A percentile compares a stretch with the other conserved stretches of the same genome.
Evolutionary conservation across 2,888 invertebrate genomes (phyloP).

Genomic region (Cyclophora albipunctata): DNA sequence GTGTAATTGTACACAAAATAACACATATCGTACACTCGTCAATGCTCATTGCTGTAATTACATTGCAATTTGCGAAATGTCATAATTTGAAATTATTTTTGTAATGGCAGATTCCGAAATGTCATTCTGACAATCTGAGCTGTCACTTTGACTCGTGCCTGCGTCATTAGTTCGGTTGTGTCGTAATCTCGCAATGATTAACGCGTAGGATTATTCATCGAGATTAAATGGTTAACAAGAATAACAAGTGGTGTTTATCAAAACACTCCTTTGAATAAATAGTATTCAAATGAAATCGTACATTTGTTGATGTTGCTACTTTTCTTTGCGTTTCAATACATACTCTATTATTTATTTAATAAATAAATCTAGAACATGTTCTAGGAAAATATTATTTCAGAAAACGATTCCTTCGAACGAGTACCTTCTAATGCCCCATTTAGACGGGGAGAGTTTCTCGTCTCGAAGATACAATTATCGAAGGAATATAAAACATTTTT

Average conservation of each 20-base stretch:
- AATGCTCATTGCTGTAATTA: slow-evolving; percentile 7
- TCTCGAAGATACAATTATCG: too few species aligned
- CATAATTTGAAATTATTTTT: slow-evolving; percentile 7
- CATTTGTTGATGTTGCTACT: slow-evolving; percentile 6
- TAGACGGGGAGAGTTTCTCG: too few species aligned
- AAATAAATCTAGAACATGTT: too few species aligned
- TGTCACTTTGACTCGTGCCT: slow-evolving; percentile 4
- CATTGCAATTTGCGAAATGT: slow-evolving; percentile 3
- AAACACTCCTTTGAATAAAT: slow-evolving; percentile 12
- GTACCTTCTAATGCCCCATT: too few species aligned
- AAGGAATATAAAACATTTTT: too few species aligned
- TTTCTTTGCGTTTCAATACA: too few species aligned
- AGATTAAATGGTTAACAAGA: slow-evolving; percentile 4
- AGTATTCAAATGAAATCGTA: slow-evolving; percentile 11
- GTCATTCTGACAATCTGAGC: slow-evolving; percentile 11
- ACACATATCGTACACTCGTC: slow-evolving; percentile 5
- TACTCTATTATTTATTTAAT: too few species aligned
- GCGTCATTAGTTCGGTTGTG: slow-evolving; percentile 7
- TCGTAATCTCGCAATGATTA: slow-evolving; percentile 17
- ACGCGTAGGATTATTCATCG: slow-evolving; percentile 15
- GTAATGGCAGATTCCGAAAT: slow-evolving; percentile 6
- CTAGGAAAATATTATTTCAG: too few species aligned
- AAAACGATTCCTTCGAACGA: too few species aligned
- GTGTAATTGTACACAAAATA: slow-evolving; percentile 12
- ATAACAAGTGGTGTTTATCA: slow-evolving; percentile 19